Evolutionary conservation across 2,797 vertebrate genomes (phyloP), one percentile per base, ranked within the genome.

Genomic region (Sebastes baramenuke): DNA sequence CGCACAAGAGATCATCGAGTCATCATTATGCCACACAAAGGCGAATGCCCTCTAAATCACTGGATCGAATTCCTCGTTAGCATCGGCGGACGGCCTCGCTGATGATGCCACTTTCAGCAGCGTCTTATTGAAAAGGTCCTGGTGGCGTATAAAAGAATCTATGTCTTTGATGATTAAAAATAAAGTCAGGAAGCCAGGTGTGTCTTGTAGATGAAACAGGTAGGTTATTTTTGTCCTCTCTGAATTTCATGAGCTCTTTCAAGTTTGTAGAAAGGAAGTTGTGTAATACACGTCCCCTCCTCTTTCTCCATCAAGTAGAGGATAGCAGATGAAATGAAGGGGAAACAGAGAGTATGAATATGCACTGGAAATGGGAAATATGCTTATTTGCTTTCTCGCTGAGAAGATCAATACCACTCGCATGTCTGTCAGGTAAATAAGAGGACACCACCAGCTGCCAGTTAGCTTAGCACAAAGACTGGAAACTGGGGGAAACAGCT

Each of bases 1-100:
- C 66, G 79, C 83, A 81, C 72, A 71, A 81, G 64, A 55, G 59
- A 80, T 86, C 85, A 77, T 66, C 1, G 1, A 68, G 69, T 73
- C 64, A 49, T 64, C 42, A 58, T 79, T 73, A 68, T 67, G 76
- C 71, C 91, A 80, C 74, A 62, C 42, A 32, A 49, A 77, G 71
- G 64, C 14, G 1, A 75, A 59, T 10, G 27, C 8, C 58, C 56
- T 78, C 70, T 72, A 75, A 85, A 78, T 70, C 67, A 60, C 24
- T 32, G n/a, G n/a, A 70, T 72, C 12, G 1, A 69, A 54, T 77
- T 74, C 58, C 27, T 78, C 0, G 0, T 76, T 59, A 75, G 81
- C 59, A 11, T 72, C 61, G 30, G 27, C 11, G 36, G 55, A 80
- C 0, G 2, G 7, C 34, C 38, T 22, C n/a, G 2, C 6, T 46